Conservation (phyloP, 2,113 vertebrate species). For the Psilopsiagon aymara region DNA sequence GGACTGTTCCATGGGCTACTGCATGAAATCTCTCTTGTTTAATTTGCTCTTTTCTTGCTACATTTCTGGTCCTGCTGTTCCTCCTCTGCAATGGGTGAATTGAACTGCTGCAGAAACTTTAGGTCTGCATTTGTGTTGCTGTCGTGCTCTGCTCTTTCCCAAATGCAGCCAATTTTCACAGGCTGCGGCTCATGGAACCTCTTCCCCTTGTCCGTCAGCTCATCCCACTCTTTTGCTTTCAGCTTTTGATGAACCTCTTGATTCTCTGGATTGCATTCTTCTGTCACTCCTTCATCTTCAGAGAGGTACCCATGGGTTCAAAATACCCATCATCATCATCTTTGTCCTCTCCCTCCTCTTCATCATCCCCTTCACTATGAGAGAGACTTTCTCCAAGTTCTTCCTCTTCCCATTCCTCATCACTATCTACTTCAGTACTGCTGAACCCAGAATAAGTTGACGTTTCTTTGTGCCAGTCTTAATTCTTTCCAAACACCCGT, state of each 20-base stretch:
- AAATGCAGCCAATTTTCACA: conserved; percentile 86
- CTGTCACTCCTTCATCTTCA: conserved; percentile 91
- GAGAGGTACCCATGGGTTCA: conserved; percentile 96
- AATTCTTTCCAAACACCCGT: neutral
- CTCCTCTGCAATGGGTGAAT: conserved; percentile 65
- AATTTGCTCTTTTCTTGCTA: conserved; percentile 68
- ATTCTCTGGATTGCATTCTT: conserved; percentile 91
- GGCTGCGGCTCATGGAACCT: conserved; percentile 87
- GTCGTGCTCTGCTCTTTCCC: conserved; percentile 66
- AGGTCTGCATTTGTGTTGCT: neutral
- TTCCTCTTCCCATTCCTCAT: conserved; percentile 88
- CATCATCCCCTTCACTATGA: conserved; percentile 96
- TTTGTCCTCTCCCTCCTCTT: conserved; percentile 90
- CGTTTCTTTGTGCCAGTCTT: neutral
- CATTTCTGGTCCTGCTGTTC: conserved; percentile 79
- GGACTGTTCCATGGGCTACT: too few relatives aligned
- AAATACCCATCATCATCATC: conserved; percentile 96
- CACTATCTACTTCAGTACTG: too few relatives aligned
- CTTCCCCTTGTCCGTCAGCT: conserved; percentile 90
- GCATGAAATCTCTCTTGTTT: too few relatives aligned
- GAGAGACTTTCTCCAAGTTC: conserved; percentile 97
- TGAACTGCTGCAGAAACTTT: conserved; percentile 81
- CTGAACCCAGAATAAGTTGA: too few relatives aligned
- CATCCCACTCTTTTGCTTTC: conserved; percentile 96
- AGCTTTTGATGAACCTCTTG: conserved; percentile 90